Base-by-base conservation (phyloP, 2,797 vertebrate genomes). In the Anisognathus igniventris region DNA sequence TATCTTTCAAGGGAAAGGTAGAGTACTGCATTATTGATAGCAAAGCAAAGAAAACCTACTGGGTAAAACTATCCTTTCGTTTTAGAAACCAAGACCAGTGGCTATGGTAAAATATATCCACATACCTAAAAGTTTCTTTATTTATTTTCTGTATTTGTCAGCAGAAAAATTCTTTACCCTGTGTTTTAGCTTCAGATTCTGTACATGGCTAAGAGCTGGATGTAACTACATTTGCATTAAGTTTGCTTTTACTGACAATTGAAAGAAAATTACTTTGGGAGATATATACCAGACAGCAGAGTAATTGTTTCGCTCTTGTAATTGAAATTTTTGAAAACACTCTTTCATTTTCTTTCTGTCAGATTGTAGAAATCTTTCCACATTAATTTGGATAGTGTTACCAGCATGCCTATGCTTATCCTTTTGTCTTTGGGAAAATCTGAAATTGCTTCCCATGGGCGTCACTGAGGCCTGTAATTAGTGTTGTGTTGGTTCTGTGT, bases 21-120 rank as follows among this genome's bases (percentile, higher is more conserved):
- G 30, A 92, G 25, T 76, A 60, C 22, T 68, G 15, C 21, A 37
- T 79, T 92, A 58, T n/a, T 90, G 65, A 95, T 83, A 73, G 35
- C 27, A 85, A 80, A 54, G 42, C 65, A 93, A 93, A 95, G n/a
- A 74, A 48, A 82, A 82, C 79, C 93, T 93, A 83, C 50, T 86
- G 53, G 25, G 16, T 72, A 82, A 96, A 96, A 91, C 90, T 96
- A 17, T 5, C 1, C 17, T 39, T 64, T 65, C 65, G 33, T 90
- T 96, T 96, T 95, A 95, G 61, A 95, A 97, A 94, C 20, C 67
- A 94, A 37, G 50, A 74, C n/a, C 92, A 93, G 90, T 88, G 45
- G 22, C 75, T 81, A 42, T 83, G 28, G n/a, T 79, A 74, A 93
- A 95, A 92, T 19, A 50, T 40, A 47, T 67, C 23, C 47, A 39